A percentile compares a stretch with the other conserved stretches of the same genome.
Evolutionary conservation across 2,113 vertebrate genomes (phyloP).

Genomic region (Sisor rabdophorus): DNA sequence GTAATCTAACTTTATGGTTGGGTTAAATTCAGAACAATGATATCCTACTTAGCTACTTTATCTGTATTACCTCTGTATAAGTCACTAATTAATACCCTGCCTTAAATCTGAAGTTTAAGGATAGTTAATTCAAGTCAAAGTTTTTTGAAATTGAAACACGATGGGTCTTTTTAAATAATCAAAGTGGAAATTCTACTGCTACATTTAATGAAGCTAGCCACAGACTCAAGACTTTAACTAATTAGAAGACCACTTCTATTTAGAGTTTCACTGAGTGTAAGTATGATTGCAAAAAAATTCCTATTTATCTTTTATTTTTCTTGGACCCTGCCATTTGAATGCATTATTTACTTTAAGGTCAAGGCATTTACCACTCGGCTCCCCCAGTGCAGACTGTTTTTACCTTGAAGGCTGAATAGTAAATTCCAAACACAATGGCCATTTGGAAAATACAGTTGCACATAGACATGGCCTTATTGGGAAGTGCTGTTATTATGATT

Average conservation of each 20-base stretch:
- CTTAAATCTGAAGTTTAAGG: constrained; percentile 50
- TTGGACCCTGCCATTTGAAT: constrained; percentile 39
- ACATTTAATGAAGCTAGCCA: no score
- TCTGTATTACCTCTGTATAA: neutral
- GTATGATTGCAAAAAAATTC: neutral
- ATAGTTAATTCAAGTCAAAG: constrained; percentile 25
- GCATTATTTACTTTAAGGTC: constrained; percentile 47
- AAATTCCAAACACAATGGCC: constrained; percentile 15
- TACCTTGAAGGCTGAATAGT: constrained; percentile 31
- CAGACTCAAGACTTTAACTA: neutral
- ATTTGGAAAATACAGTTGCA: constrained; percentile 13
- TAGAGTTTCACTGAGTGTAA: constrained; percentile 3
- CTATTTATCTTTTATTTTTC: constrained; percentile 42
- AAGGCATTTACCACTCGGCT: constrained; percentile 39
- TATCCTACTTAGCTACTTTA: constrained; percentile 11
- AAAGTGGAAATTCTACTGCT: constrained; percentile 26
- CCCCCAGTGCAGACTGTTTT: constrained; percentile 17
- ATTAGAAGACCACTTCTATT: neutral
- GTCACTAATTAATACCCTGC: constrained; percentile 63
- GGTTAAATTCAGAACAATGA: constrained; percentile 9
- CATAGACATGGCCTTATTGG: neutral
- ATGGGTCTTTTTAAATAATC: constrained; percentile 52
- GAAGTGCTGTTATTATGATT: constrained; percentile 11
- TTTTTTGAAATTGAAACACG: constrained; percentile 57
- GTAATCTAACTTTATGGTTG: no score